Evolutionary conservation across 2,797 vertebrate genomes (phyloP).

Genomic region (Malurus splendens): DNA sequence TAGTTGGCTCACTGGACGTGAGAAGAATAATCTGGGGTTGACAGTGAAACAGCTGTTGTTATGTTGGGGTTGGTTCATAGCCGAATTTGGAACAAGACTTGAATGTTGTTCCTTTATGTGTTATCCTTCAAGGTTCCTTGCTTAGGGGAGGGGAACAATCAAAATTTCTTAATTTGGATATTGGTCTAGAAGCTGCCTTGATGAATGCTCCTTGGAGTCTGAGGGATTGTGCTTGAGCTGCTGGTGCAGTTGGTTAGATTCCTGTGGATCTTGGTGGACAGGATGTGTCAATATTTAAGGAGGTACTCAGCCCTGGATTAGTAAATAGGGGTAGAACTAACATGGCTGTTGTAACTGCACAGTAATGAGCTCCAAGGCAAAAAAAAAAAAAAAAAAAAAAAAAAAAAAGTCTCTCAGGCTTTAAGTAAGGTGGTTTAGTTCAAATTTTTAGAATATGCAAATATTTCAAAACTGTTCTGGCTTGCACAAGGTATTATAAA

Average conservation of each 20-base stretch:
- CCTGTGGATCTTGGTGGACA: not conserved
- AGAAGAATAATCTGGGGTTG: not conserved
- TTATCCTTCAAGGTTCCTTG: not conserved
- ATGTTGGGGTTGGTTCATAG: not conserved
- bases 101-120: not conserved
- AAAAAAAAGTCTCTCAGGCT: not conserved
- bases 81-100: not conserved
- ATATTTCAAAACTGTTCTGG: not conserved
- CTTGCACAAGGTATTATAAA: not conserved
- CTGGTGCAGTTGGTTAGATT: not conserved
- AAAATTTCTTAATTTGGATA: not conserved
- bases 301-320: conserved; percentile 25
- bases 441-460: not conserved
- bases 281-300: conserved; percentile 60
- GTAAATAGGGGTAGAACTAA: not conserved
- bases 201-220: not conserved
- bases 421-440: not conserved
- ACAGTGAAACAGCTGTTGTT: not conserved
- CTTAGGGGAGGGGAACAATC: not conserved
- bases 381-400: not conserved
- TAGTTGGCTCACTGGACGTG: not conserved
- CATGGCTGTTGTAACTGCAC: not conserved
- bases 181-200: not conserved
- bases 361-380: not conserved
- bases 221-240: not conserved